Base-by-base conservation (phyloP, 2,797 vertebrate genomes). In the Helarctos malayanus region DNA sequence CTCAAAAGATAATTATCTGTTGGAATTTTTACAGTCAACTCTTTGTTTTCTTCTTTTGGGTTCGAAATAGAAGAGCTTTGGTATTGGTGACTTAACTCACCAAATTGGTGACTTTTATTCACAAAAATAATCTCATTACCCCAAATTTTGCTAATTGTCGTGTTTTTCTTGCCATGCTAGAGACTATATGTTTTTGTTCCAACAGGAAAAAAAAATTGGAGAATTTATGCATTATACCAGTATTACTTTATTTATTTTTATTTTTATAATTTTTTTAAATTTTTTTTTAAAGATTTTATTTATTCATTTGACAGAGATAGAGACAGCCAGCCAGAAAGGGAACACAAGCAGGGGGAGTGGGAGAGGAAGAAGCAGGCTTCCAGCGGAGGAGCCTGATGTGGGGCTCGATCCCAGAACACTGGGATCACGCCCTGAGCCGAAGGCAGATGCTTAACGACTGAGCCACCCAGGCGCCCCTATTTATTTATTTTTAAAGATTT, bases 61-160 rank as follows among this genome's bases (percentile, higher is more conserved):
- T 92, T 93, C 5, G 29, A 91, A 85, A 75, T 4, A 59, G 41
- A 79, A 47, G 35, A 81, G 8, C 80, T 95, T 81, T 79, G 14
- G 35, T 16, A 15, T 56, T 83, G 38, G 29, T 52, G 25, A 29
- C 54, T 84, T 45, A 61, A 61, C 12, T 56, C 35, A 49, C 79
- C 23, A 57, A 86, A 78, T 68, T 78, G 25, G 16, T 91, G 65
- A 76, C 21, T 93, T 95, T 90, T 88, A 78, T 54, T 96, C 27
- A 88, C 41, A 49, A 27, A 81, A 80, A 49, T 94, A 49, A 29
- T 71, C 2, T 0, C 21, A 11, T 94, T 96, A 52, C 52, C 73
- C 79, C 49, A 71, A 71, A 69, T 75, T 11, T 85, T 98, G 49
- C 57, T 32, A 97, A 96, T 88, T 98, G 96, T 97, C 96, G 18